Evolutionary conservation across 2,888 invertebrate species (phyloP).

Genomic region (Smittia sp.): DNA sequence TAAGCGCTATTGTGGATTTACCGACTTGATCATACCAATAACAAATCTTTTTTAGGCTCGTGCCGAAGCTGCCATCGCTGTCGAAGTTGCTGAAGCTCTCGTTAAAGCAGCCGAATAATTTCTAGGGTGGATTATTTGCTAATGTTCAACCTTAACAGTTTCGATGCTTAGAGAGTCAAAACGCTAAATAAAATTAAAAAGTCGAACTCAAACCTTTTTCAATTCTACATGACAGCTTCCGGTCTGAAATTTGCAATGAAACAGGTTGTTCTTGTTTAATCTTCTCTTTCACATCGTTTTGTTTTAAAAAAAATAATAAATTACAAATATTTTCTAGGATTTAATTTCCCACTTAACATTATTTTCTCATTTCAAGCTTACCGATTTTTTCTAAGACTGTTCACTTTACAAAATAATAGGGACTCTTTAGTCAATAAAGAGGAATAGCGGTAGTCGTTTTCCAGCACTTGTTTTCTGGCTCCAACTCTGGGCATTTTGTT

Average conservation of each 20-base stretch:
- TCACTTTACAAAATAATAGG: no score
- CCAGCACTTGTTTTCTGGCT: no score
- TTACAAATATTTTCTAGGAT: slow-evolving; percentile 35
- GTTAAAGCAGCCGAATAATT: slow-evolving; percentile 72
- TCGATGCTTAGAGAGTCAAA: not conserved
- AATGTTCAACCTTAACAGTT: not conserved
- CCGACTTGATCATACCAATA: no score
- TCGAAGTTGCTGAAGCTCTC: slow-evolving; percentile 93
- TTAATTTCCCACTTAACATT: slow-evolving; percentile 15
- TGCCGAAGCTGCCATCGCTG: slow-evolving; percentile 89
- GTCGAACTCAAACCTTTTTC: not conserved
- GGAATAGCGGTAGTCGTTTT: no score
- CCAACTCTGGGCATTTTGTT: no score
- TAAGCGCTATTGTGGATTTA: slow-evolving; percentile 50
- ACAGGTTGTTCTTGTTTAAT: not conserved
- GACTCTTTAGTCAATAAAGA: no score
- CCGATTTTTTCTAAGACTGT: not conserved
- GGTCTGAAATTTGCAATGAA: not conserved
- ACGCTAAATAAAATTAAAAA: slow-evolving; percentile 4
- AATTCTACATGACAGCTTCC: not conserved
- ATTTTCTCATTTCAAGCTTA: not conserved
- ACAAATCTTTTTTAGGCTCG: slow-evolving; percentile 57
- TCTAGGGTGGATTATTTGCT: no score
- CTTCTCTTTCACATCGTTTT: slow-evolving; percentile 23
- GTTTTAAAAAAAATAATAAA: slow-evolving; percentile 41